Conservation (phyloP, 2,888 invertebrate genomes). For the Carpatolechia fugitivella region DNA sequence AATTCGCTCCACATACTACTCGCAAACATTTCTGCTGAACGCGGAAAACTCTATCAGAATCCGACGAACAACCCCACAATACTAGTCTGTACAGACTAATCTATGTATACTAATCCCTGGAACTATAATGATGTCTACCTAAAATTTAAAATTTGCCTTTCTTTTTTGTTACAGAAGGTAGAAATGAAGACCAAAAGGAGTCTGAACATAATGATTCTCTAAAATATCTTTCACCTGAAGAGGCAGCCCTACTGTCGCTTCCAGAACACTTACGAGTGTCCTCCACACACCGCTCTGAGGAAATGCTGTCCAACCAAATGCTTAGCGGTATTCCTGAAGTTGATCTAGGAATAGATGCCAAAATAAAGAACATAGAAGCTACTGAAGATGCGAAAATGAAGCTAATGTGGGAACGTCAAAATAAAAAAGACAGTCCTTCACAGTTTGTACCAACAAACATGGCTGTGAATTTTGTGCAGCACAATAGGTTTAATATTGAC, state of each 20-base stretch:
- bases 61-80: too few relatives aligned
- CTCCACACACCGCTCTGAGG: constrained; percentile 93
- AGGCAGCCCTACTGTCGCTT: constrained; percentile 92
- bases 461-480: constrained; percentile 99
- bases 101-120: too few relatives aligned
- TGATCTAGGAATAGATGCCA: constrained; percentile 99
- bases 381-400: constrained; percentile 99
- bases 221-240: constrained; percentile 91
- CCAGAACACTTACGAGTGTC: constrained; percentile 94
- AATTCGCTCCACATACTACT: too few relatives aligned
- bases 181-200: constrained; percentile 61
- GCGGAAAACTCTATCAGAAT: too few relatives aligned
- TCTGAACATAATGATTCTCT: constrained; percentile 64
- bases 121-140: too few relatives aligned
- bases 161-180: constrained; percentile 51
- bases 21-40: too few relatives aligned
- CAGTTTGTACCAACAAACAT: constrained; percentile 98
- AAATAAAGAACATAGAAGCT: constrained; percentile 99
- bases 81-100: too few relatives aligned
- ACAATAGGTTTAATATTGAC: constrained; percentile 97
- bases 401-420: constrained; percentile 91
- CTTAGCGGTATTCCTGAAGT: constrained; percentile 99
- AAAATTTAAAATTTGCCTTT: too few relatives aligned
- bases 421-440: constrained; percentile 95
- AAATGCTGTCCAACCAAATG: constrained; percentile 99